Percentiles rank a stretch among this genome's conserved stretches.
These are phyloP conservation scores for Epinephelus lanceolatus DNA, from an alignment of 2,113 vertebrate species.

Conservation along the genomic window DNA sequence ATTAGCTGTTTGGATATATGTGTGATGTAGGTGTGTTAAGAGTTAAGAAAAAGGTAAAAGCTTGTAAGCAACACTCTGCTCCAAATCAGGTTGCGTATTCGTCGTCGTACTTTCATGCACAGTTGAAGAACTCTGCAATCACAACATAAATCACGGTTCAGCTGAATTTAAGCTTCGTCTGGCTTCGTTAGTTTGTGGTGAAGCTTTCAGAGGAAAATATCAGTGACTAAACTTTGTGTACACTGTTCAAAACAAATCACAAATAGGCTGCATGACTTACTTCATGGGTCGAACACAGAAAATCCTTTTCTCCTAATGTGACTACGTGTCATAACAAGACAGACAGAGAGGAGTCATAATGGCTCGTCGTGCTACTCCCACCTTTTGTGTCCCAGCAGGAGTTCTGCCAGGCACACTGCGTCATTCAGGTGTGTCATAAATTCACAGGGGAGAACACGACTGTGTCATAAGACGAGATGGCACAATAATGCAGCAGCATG, in stretches of 20 bases:
- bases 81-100: not conserved
- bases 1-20: too few species aligned
- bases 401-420: constrained; percentile 35
- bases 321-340: constrained; percentile 28
- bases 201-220: not conserved
- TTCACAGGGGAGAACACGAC: constrained; percentile 4
- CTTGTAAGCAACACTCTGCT: not conserved
- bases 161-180: not conserved
- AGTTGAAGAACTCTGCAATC: not conserved
- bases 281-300: constrained; percentile 29
- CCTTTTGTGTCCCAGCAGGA: constrained; percentile 7
- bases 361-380: constrained; percentile 9
- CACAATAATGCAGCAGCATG: constrained; percentile 37
- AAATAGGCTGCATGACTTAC: not conserved
- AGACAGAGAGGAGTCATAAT: constrained; percentile 19
- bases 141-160: not conserved
- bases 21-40: too few species aligned
- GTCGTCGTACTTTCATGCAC: not conserved
- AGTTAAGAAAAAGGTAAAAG: too few species aligned
- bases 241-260: not conserved
- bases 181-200: not conserved
- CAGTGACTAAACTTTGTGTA: not conserved
- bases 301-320: constrained; percentile 33
- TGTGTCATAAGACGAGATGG: constrained; percentile 7
- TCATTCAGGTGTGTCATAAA: constrained; percentile 65